Percentiles rank a stretch among this genome's conserved stretches.
Conservation (phyloP, 2,113 vertebrate species). For the Tachycineta bicolor region DNA sequence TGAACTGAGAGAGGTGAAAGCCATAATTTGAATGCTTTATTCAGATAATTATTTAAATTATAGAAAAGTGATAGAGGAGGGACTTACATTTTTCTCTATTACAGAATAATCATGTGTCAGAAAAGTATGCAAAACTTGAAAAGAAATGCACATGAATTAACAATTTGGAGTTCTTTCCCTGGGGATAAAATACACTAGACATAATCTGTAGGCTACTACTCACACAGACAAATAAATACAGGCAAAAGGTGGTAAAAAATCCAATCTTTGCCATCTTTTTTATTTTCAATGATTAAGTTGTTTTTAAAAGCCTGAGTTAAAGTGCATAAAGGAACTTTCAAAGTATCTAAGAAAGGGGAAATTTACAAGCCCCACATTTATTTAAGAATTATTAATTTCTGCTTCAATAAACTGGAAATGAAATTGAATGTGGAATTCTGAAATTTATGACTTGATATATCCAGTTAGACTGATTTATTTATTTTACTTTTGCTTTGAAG, state of each 20-base stretch:
- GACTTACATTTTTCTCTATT: slow-evolving; percentile 27
- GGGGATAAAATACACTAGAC: not conserved
- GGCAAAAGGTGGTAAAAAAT: not conserved
- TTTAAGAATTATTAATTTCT: not conserved
- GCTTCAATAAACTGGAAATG: not conserved
- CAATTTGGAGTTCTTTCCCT: not conserved
- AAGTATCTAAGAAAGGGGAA: not conserved
- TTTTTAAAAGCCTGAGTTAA: not conserved
- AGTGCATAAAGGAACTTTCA: not conserved
- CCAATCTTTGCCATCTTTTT: not conserved
- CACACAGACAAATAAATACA: not conserved
- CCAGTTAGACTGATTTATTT: not conserved
- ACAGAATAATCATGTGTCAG: slow-evolving; percentile 22
- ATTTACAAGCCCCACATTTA: not conserved
- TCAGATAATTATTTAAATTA: slow-evolving; percentile 61
- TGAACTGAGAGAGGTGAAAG: slow-evolving; percentile 48
- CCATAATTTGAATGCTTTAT: slow-evolving; percentile 51
- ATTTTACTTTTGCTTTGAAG: not conserved
- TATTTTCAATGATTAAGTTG: not conserved
- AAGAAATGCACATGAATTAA: slow-evolving; percentile 11
- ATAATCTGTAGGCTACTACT: not conserved
- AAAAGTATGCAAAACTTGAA: not conserved
- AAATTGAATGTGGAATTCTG: not conserved
- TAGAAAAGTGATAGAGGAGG: slow-evolving; percentile 25
- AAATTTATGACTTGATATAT: not conserved